These are phyloP conservation scores for Lindbergichthys nudifrons DNA, from an alignment of 2,797 vertebrate genomes.

Conservation along the genomic window DNA sequence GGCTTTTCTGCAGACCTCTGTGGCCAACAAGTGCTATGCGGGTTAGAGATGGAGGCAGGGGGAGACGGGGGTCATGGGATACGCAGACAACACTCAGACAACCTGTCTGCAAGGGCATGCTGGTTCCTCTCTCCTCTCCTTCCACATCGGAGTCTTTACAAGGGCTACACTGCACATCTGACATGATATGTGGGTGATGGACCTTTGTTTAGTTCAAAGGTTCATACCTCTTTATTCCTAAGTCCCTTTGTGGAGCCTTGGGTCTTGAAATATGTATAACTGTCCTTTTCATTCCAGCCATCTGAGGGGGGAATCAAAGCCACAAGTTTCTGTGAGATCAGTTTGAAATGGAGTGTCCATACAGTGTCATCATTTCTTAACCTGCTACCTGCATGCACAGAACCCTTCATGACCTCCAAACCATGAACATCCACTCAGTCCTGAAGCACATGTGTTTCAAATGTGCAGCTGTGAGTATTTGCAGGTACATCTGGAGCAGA, in stretches of 20 bases:
- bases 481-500: not conserved
- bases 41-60: constrained; percentile 64
- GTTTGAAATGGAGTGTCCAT: constrained; percentile 90
- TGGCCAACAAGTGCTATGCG: constrained; percentile 75
- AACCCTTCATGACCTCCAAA: constrained; percentile 62
- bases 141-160: constrained; percentile 84
- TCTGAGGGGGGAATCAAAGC: constrained; percentile 95
- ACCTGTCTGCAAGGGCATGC: constrained; percentile 81
- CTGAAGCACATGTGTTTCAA: not conserved
- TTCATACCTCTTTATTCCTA: constrained; percentile 97
- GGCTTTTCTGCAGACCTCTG: constrained; percentile 86
- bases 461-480: constrained; percentile 2
- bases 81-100: constrained; percentile 83
- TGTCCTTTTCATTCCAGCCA: constrained; percentile 98
- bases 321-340: constrained; percentile 88
- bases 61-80: constrained; percentile 78
- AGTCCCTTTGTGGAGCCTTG: constrained; percentile 96
- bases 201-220: constrained; percentile 99
- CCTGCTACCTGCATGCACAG: constrained; percentile 69
- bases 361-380: constrained; percentile 85
- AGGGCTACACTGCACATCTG: constrained; percentile 89
- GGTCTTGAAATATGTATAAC: constrained; percentile 99
- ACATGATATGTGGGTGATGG: constrained; percentile 91
- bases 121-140: constrained; percentile 80
- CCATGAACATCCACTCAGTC: constrained; percentile 21